A percentile compares a stretch with the other conserved stretches of the same genome.
Evolutionary conservation across 2,888 invertebrate genomes (phyloP).

Genomic region (Fissipunctia ypsillon): DNA sequence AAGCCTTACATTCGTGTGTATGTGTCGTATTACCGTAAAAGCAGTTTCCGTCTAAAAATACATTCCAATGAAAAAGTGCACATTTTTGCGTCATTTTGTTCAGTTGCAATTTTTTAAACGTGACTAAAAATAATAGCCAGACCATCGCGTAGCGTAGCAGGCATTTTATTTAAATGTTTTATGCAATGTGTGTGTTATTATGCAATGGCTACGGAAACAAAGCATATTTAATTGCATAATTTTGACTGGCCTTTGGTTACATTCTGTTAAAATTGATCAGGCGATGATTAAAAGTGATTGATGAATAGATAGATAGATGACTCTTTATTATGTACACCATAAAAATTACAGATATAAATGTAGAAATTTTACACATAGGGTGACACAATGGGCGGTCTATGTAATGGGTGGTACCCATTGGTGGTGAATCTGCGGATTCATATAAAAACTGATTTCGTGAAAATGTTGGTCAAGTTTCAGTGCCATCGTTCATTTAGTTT

Average conservation of each 20-base stretch:
- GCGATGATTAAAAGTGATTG: neutral
- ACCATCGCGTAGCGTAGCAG: slow-evolving; percentile 11
- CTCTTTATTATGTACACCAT: too few species aligned
- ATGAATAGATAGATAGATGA: too few species aligned
- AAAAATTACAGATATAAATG: too few species aligned
- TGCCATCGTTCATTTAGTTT: neutral
- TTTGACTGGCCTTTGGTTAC: neutral
- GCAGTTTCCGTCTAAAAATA: slow-evolving; percentile 33
- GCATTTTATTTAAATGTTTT: slow-evolving; percentile 26
- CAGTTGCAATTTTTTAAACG: slow-evolving; percentile 43
- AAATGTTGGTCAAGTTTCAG: neutral
- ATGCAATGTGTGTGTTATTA: slow-evolving; percentile 13
- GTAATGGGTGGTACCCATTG: too few species aligned
- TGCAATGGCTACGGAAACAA: neutral
- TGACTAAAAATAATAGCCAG: slow-evolving; percentile 42
- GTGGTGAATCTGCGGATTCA: neutral
- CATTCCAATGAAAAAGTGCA: slow-evolving; percentile 38
- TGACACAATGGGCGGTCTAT: too few species aligned
- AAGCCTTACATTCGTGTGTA: neutral
- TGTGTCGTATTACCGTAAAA: neutral
- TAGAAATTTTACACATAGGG: too few species aligned
- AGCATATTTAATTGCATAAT: slow-evolving; percentile 5
- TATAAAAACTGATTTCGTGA: neutral
- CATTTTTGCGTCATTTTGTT: slow-evolving; percentile 21
- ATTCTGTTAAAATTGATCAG: slow-evolving; percentile 8